phyloP scores from a whole-genome alignment of 2,888 invertebrate genomes.

The Pinctada fucata region DNA sequence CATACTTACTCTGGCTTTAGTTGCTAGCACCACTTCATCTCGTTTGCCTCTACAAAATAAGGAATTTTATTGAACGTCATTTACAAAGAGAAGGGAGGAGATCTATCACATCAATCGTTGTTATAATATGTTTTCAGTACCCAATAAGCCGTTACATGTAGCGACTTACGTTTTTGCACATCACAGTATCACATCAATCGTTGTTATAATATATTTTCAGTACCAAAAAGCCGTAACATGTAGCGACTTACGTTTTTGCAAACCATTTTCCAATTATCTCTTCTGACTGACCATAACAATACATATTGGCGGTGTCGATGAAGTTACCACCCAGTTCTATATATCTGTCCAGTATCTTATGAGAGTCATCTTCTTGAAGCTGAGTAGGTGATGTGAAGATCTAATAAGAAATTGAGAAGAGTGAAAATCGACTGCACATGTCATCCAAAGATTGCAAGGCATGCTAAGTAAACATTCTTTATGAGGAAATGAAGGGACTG shows the following conservation, averaged over 20 bases:
- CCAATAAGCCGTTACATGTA: no score
- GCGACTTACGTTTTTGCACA: conserved; percentile 19
- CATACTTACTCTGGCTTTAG: conserved; percentile 52
- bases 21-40: conserved; percentile 53
- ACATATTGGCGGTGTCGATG: conserved; percentile 72
- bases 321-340: conserved; percentile 72
- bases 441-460: no score
- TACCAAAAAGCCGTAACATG: no score
- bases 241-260: conserved; percentile 16
- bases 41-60: conserved; percentile 45
- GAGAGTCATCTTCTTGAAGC: conserved; percentile 53
- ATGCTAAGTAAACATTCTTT: no score
- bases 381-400: conserved; percentile 38
- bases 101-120: no score
- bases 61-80: no score
- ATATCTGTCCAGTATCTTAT: conserved; percentile 66
- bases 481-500: no score
- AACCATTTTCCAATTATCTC: conserved; percentile 72
- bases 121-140: no score
- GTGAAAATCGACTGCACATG: no score
- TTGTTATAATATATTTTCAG: no score
- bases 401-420: not conserved
- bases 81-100: no score
- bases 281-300: conserved; percentile 65
- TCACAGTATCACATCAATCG: no score